These are phyloP conservation scores for Pithys albifrons DNA, from an alignment of 2,113 vertebrate genomes.

Conservation along the genomic window DNA sequence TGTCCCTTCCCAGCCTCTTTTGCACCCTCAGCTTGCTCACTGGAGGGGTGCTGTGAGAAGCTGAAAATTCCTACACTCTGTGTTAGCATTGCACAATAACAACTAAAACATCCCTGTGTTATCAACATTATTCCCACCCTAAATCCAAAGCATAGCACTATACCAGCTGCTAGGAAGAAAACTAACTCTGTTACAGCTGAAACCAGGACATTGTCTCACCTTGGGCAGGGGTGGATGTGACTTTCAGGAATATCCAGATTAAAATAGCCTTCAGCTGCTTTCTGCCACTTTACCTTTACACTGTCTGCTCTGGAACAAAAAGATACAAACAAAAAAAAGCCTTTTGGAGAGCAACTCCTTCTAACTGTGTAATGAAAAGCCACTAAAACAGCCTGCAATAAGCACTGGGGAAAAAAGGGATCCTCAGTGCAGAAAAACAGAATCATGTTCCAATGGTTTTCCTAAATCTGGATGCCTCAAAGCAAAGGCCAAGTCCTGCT, in stretches of 20 bases:
- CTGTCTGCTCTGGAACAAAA: not conserved
- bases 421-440: not conserved
- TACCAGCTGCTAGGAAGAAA: not conserved
- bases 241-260: not conserved
- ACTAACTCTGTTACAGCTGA: not conserved
- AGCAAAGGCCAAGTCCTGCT: not conserved
- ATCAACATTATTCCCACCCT: not conserved
- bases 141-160: not conserved
- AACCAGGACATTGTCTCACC: not conserved
- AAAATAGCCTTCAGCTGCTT: not conserved
- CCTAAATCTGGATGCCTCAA: not conserved
- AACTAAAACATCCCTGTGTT: not conserved
- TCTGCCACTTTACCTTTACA: not conserved
- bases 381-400: not conserved
- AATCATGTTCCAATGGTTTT: not conserved
- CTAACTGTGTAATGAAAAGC: constrained; percentile 25
- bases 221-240: not conserved
- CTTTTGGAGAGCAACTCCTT: not conserved
- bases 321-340: not conserved
- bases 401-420: not conserved
- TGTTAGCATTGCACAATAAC: not conserved
- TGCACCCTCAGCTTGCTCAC: not conserved
- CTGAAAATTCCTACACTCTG: not conserved
- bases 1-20: not conserved
- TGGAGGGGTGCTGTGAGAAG: not conserved